Percentiles rank a stretch among this genome's conserved stretches.
Conservation (phyloP, 2,113 vertebrate species). For the Ceratotherium simum region DNA sequence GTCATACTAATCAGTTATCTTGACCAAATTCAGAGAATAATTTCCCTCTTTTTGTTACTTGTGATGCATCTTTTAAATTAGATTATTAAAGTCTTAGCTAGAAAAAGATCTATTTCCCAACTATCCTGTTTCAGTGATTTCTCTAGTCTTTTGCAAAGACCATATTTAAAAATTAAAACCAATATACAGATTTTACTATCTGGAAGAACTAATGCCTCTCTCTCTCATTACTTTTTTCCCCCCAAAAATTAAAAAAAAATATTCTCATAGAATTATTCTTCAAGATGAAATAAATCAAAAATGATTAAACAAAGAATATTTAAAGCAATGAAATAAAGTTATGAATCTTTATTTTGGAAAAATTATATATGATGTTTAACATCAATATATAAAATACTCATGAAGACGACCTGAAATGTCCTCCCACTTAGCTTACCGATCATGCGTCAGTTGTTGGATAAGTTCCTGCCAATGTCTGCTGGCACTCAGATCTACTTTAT, state of each 20-base stretch:
- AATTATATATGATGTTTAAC: not conserved
- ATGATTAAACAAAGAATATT: conserved; percentile 16
- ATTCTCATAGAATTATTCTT: conserved; percentile 8
- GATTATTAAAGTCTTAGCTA: not conserved
- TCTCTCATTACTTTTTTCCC: not conserved
- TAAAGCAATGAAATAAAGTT: not conserved
- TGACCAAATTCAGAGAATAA: conserved; percentile 52
- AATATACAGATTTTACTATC: not conserved
- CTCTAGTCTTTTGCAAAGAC: not conserved
- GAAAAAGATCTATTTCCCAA: conserved; percentile 38
- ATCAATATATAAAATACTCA: not conserved
- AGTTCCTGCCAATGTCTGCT: conserved; percentile 98
- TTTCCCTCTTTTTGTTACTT: not conserved
- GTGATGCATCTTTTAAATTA: not conserved
- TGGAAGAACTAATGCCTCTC: not conserved
- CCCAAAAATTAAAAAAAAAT: not conserved
- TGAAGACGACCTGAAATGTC: accelerated
- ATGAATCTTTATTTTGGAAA: not conserved
- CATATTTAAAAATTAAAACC: conserved; percentile 34
- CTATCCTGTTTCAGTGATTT: not conserved
- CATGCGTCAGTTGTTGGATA: conserved; percentile 96
- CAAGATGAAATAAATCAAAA: conserved; percentile 28
- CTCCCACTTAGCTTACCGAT: conserved; percentile 88
- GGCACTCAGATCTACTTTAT: conserved; percentile 96
- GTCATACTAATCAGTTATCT: not conserved